Evolutionary conservation across 2,888 invertebrate genomes (phyloP).

Genomic region (Nomada fucata): DNA sequence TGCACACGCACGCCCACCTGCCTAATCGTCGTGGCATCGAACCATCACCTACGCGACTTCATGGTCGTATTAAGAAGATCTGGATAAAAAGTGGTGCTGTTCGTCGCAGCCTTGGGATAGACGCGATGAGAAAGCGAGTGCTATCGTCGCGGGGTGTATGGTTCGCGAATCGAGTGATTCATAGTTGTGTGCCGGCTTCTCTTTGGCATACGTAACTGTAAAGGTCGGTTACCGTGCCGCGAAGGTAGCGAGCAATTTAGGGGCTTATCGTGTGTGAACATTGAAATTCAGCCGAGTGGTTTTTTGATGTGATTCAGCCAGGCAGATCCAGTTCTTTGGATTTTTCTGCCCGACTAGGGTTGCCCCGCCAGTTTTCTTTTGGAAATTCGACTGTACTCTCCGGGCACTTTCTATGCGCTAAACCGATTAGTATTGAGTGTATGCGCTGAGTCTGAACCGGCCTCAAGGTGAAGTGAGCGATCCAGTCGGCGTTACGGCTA

Average conservation of each 20-base stretch:
- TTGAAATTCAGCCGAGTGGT: too few relatives aligned
- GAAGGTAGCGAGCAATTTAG: too few relatives aligned
- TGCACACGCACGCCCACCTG: conserved; percentile 14
- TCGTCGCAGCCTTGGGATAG: neutral
- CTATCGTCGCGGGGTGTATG: neutral
- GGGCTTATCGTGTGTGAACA: too few relatives aligned
- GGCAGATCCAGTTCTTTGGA: too few relatives aligned
- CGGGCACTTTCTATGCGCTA: too few relatives aligned
- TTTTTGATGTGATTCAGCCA: too few relatives aligned
- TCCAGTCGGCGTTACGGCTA: neutral
- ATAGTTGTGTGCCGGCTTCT: neutral
- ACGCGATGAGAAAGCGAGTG: conserved; percentile 1
- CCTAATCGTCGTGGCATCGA: conserved; percentile 20
- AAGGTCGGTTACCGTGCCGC: too few relatives aligned
- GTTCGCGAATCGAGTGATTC: neutral
- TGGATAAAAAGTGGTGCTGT: neutral
- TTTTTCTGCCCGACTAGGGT: too few relatives aligned
- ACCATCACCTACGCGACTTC: neutral
- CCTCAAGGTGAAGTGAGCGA: neutral
- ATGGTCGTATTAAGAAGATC: conserved; percentile 10
- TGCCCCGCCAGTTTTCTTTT: too few relatives aligned
- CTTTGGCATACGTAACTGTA: neutral
- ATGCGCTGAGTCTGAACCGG: too few relatives aligned
- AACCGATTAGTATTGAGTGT: too few relatives aligned
- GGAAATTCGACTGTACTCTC: too few relatives aligned